Evolutionary conservation across 2,888 invertebrate species (phyloP).

Genomic region (Scaptomyza tumidula): DNA sequence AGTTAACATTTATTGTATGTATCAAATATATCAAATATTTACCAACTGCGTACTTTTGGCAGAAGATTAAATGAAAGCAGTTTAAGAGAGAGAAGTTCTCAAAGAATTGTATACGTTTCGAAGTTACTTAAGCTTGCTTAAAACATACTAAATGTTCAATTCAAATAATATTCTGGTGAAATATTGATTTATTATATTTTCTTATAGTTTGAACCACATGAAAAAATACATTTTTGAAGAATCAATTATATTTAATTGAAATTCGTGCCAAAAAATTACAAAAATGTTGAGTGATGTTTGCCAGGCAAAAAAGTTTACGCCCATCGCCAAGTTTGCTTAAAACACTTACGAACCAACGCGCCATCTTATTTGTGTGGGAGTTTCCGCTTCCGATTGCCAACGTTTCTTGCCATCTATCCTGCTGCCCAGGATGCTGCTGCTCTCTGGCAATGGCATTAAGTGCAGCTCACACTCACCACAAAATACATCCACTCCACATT

Average conservation of each 20-base stretch:
- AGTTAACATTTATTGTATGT: neutral
- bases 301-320: conserved; percentile 10
- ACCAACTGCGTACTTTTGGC: neutral
- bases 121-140: neutral
- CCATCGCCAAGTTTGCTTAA: conserved; percentile 24
- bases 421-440: neutral
- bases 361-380: conserved; percentile 5
- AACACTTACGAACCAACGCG: conserved; percentile 1
- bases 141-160: neutral
- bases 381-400: conserved; percentile 48
- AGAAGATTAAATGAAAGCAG: neutral
- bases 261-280: neutral
- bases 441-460: conserved; percentile 38
- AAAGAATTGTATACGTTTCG: too few species aligned
- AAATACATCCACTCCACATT: neutral
- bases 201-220: neutral
- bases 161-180: neutral
- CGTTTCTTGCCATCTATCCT: neutral
- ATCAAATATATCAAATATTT: neutral
- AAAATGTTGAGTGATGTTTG: neutral
- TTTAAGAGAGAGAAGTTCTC: too few species aligned
- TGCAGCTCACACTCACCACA: conserved; percentile 17
- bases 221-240: too few species aligned
- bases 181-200: too few species aligned
- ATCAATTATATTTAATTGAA: neutral